phyloP scores from a whole-genome alignment of 2,888 invertebrate genomes.

The Cylindroiulus punctatus region DNA sequence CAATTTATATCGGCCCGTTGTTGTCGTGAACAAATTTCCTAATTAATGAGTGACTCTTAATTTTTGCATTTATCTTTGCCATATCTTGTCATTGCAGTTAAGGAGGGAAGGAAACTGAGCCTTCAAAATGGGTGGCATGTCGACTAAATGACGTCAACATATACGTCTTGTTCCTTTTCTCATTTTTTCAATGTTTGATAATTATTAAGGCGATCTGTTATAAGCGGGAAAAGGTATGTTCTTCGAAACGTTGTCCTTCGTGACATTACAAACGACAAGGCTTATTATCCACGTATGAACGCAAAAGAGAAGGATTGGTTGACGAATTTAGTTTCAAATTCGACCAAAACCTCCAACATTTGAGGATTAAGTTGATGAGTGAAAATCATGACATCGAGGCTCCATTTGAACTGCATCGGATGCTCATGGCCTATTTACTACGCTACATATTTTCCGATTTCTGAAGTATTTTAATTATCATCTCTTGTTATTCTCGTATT shows the following conservation, averaged over 20 bases:
- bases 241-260: not conserved
- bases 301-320: too few relatives aligned
- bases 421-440: too few relatives aligned
- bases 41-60: constrained; percentile 5
- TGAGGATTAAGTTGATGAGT: too few relatives aligned
- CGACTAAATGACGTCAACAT: not conserved
- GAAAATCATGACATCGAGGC: too few relatives aligned
- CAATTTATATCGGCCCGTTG: constrained; percentile 5
- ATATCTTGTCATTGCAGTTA: not conserved
- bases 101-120: not conserved
- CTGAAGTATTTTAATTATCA: too few relatives aligned
- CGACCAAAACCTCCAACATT: too few relatives aligned
- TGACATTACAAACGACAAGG: not conserved
- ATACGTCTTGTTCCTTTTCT: not conserved
- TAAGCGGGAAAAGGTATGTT: not conserved
- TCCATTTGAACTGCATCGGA: too few relatives aligned
- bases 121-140: not conserved
- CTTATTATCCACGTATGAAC: too few relatives aligned
- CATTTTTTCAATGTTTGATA: too few relatives aligned
- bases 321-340: too few relatives aligned
- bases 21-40: not conserved
- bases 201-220: not conserved
- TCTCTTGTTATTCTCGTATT: too few relatives aligned
- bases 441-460: too few relatives aligned
- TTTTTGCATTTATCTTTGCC: constrained; percentile 3